These are phyloP conservation scores for Mormyrus lacerda DNA, from an alignment of 2,113 vertebrate genomes.

Conservation along the genomic window DNA sequence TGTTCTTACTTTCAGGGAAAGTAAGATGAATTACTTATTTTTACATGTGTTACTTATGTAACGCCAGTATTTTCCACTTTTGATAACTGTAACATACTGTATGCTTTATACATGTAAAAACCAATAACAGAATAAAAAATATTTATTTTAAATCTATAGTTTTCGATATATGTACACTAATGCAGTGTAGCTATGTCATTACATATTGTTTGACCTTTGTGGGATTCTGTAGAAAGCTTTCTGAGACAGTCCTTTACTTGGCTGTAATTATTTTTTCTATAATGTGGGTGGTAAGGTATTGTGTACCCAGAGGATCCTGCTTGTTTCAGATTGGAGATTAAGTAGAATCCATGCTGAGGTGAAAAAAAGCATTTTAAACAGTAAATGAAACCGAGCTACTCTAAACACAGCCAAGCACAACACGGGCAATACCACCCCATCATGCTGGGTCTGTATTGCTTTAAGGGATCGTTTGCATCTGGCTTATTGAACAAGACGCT, in stretches of 20 bases:
- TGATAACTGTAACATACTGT: conserved; percentile 99
- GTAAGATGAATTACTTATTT: conserved; percentile 92
- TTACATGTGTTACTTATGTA: conserved; percentile 99
- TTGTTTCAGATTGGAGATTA: conserved; percentile 36
- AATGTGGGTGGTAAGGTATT: conserved; percentile 33
- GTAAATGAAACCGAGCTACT: conserved; percentile 39
- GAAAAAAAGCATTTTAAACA: conserved; percentile 47
- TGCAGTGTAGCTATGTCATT: neutral
- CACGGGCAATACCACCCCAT: conserved; percentile 30
- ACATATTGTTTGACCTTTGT: neutral
- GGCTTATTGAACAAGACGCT: conserved; percentile 49
- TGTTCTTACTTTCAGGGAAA: conserved; percentile 98
- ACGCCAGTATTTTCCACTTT: conserved; percentile 98
- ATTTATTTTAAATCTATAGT: conserved; percentile 89
- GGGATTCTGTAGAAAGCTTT: neutral
- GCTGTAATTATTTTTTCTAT: conserved; percentile 13
- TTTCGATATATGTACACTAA: conserved; percentile 17
- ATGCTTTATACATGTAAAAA: conserved; percentile 99
- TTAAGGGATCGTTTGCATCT: conserved; percentile 58
- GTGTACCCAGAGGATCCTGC: conserved; percentile 8
- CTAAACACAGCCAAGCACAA: conserved; percentile 46
- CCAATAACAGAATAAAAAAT: conserved; percentile 99
- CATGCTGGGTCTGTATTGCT: conserved; percentile 41
- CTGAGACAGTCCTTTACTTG: conserved; percentile 16
- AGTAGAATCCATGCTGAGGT: conserved; percentile 39